A percentile compares a stretch with the other conserved stretches of the same genome.
These are phyloP conservation scores for Dicerorhinus sumatrensis DNA, from an alignment of 2,113 vertebrate genomes.

Conservation along the genomic window DNA sequence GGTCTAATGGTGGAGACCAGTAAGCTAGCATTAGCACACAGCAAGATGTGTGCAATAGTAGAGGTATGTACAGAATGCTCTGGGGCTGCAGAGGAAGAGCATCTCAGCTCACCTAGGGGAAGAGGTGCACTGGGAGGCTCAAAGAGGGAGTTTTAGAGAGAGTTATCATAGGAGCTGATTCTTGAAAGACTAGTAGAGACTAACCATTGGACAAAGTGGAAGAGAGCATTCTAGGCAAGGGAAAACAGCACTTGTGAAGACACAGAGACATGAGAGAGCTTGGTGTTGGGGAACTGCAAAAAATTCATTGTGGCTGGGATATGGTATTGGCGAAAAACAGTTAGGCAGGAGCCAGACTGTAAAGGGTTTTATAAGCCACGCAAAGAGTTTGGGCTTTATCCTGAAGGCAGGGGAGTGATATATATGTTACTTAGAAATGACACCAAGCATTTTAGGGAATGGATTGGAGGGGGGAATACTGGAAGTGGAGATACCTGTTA, in stretches of 20 bases:
- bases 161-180: not conserved
- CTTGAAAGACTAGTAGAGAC: not conserved
- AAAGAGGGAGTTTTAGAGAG: not conserved
- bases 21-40: not conserved
- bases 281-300: not conserved
- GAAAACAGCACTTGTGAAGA: not conserved
- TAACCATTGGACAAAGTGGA: not conserved
- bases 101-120: not conserved
- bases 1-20: not conserved
- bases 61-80: not conserved
- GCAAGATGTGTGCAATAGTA: not conserved
- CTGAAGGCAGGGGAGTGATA: not conserved
- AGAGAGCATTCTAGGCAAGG: not conserved
- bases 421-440: slow-evolving; percentile 20
- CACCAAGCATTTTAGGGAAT: not conserved
- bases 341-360: not conserved
- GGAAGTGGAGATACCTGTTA: not conserved
- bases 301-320: not conserved
- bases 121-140: not conserved
- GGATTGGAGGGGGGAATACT: not conserved
- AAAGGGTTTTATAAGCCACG: not conserved
- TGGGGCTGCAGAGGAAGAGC: not conserved
- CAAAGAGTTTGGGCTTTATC: not conserved
- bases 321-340: not conserved
- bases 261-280: not conserved